phyloP scores from a whole-genome alignment of 2,888 invertebrate species.

The Aleiodes alternator region DNA sequence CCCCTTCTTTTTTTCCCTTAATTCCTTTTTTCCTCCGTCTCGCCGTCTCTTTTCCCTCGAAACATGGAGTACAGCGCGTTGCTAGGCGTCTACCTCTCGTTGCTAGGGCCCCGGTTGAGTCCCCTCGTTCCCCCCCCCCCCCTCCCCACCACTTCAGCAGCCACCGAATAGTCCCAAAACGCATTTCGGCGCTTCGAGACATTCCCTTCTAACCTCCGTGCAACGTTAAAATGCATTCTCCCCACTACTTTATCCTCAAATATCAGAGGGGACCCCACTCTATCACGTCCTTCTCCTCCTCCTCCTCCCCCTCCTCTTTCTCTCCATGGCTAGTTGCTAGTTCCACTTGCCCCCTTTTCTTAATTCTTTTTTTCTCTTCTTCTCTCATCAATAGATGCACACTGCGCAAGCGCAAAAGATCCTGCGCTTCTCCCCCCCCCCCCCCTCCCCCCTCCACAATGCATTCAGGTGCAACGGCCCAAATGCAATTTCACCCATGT shows the following conservation, averaged over 20 bases:
- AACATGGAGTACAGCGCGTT: constrained; percentile 59
- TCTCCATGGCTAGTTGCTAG: constrained; percentile 68
- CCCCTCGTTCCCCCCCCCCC: constrained; percentile 59
- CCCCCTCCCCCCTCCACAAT: background rate
- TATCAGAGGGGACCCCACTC: constrained; percentile 15
- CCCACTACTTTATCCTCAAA: constrained; percentile 26
- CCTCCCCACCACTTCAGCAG: constrained; percentile 61
- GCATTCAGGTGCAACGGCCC: constrained; percentile 67
- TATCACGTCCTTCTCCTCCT: constrained; percentile 37
- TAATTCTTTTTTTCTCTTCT: constrained; percentile 50
- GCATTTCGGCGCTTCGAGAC: constrained; percentile 60
- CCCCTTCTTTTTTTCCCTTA: constrained; percentile 7
- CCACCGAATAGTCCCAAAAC: constrained; percentile 73
- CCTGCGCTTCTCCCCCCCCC: background rate
- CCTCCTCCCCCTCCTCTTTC: constrained; percentile 9
- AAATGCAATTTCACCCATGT: constrained; percentile 70
- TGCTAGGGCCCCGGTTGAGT: constrained; percentile 72
- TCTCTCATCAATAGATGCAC: constrained; percentile 62
- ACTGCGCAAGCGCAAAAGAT: constrained; percentile 54
- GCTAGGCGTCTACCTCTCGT: constrained; percentile 73
- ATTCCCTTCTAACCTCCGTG: constrained; percentile 48
- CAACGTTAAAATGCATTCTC: constrained; percentile 61
- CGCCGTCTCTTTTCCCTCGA: constrained; percentile 28
- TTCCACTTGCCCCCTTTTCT: constrained; percentile 67
- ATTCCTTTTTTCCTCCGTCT: background rate